A percentile compares a stretch with the other conserved stretches of the same genome.
These are phyloP conservation scores for Lathamus discolor DNA, from an alignment of 2,113 vertebrate species.

Conservation along the genomic window DNA sequence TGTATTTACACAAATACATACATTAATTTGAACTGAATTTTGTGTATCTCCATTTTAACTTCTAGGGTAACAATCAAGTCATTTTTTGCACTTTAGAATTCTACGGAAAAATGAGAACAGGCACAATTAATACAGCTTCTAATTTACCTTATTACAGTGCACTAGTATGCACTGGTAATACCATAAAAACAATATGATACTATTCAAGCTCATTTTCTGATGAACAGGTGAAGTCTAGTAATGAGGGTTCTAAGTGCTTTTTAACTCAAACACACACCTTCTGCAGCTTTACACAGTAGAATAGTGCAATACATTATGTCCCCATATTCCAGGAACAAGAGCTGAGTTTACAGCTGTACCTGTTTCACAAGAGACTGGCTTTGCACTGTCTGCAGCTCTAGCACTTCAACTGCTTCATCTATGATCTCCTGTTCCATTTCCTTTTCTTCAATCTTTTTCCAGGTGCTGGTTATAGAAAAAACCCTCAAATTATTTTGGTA, in stretches of 20 bases:
- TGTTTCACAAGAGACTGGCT: slow-evolving; percentile 38
- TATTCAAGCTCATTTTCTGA: slow-evolving; percentile 57
- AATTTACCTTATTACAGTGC: slow-evolving; percentile 13
- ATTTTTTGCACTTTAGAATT: slow-evolving; percentile 28
- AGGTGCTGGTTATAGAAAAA: background rate
- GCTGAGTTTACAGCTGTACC: slow-evolving; percentile 1
- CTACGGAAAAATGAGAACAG: slow-evolving; percentile 24
- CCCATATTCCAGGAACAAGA: slow-evolving; percentile 31
- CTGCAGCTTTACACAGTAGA: slow-evolving; percentile 66
- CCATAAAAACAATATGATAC: slow-evolving; percentile 46
- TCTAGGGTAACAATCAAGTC: background rate
- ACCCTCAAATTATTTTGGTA: slow-evolving; percentile 5
- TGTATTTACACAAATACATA: slow-evolving; percentile 1
- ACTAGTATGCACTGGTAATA: background rate
- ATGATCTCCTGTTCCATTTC: background rate
- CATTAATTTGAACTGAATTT: background rate
- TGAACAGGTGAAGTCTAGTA: slow-evolving; percentile 26
- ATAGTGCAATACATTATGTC: slow-evolving; percentile 60
- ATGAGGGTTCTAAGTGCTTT: slow-evolving; percentile 54
- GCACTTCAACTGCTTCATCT: background rate
- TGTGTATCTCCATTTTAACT: slow-evolving; percentile 8
- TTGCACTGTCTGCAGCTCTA: background rate
- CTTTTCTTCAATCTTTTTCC: background rate
- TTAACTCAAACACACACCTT: slow-evolving; percentile 59
- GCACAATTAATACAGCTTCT: slow-evolving; percentile 47